Conservation (phyloP, 2,797 vertebrate species). For the Cottoperca gobio region DNA sequence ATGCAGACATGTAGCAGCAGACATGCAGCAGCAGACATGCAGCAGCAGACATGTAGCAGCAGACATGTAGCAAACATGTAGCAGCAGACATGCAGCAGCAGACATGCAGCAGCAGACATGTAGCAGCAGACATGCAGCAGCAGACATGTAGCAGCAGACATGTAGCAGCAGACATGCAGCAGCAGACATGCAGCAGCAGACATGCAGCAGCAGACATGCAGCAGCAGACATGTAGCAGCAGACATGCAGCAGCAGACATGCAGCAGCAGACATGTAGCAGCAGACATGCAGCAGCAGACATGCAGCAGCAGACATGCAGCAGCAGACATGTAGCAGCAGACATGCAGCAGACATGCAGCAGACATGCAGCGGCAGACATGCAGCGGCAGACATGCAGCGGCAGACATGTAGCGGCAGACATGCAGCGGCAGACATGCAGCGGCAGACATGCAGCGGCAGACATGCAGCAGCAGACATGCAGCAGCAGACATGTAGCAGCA, state of each 20-base stretch:
- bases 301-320: constrained; percentile 38
- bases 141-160: no score
- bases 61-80: no score
- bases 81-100: constrained; percentile 39
- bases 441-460: constrained; percentile 39
- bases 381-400: constrained; percentile 37
- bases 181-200: no score
- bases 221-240: constrained; percentile 39
- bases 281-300: constrained; percentile 47
- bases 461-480: constrained; percentile 35
- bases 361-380: constrained; percentile 33
- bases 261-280: constrained; percentile 32
- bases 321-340: constrained; percentile 39
- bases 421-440: no score
- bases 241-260: no score
- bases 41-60: constrained; percentile 33
- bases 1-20: constrained; percentile 36
- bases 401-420: constrained; percentile 41
- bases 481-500: constrained; percentile 42
- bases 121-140: no score
- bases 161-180: constrained; percentile 38
- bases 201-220: constrained; percentile 36
- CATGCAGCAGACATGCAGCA: no score
- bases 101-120: constrained; percentile 36
- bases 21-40: no score